phyloP scores from a whole-genome alignment of 2,888 invertebrate species.

The Dicycla oo region DNA sequence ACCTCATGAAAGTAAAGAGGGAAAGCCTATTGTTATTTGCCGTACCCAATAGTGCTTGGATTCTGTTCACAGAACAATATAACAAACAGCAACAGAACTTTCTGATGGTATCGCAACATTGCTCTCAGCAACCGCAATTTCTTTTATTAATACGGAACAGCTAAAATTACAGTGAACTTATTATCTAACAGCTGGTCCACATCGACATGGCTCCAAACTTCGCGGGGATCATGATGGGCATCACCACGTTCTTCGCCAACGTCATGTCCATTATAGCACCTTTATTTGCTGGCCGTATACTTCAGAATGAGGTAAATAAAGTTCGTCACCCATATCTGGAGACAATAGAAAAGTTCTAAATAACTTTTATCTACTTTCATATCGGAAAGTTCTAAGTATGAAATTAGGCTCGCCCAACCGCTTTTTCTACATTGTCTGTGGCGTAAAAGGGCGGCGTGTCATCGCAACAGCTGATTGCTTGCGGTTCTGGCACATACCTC shows the following conservation, averaged over 20 bases:
- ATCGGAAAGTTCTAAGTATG: no score
- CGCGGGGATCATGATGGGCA: slow-evolving; percentile 95
- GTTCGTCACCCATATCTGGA: background rate
- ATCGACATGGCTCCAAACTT: slow-evolving; percentile 96
- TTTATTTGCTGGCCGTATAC: slow-evolving; percentile 92
- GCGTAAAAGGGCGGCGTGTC: no score
- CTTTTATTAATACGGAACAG: background rate
- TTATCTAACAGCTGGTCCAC: slow-evolving; percentile 90
- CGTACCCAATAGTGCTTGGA: background rate
- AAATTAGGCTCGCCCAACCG: no score
- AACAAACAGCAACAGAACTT: no score
- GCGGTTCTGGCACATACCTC: no score
- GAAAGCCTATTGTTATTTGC: background rate
- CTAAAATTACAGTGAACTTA: background rate
- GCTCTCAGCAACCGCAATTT: background rate
- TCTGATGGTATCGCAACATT: background rate
- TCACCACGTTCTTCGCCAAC: slow-evolving; percentile 94
- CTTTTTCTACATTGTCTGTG: no score
- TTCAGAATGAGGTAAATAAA: slow-evolving; percentile 73
- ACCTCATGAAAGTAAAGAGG: background rate
- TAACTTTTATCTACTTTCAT: no score
- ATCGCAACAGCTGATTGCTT: no score
- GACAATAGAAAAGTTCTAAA: background rate
- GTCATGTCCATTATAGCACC: slow-evolving; percentile 94
- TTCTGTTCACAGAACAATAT: no score